Conservation (phyloP, 2,113 vertebrate genomes). For the Bos indicus region DNA sequence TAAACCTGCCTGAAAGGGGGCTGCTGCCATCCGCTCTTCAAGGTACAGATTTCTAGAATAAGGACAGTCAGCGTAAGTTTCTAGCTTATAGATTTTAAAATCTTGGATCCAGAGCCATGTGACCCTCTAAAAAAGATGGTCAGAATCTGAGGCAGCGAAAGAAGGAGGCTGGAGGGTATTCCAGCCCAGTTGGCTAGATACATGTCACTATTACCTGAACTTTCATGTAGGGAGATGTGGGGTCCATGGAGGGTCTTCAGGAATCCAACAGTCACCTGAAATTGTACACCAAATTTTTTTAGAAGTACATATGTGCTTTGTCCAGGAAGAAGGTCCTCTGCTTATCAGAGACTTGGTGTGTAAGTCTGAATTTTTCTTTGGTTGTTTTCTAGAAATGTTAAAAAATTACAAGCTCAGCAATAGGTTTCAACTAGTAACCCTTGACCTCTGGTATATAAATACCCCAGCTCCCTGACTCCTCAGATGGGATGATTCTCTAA, state of each 20-base stretch:
- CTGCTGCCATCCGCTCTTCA: neutral
- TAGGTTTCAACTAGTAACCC: neutral
- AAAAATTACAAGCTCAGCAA: neutral
- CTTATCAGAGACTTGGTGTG: neutral
- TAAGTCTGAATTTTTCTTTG: neutral
- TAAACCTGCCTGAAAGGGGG: neutral
- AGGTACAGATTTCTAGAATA: neutral
- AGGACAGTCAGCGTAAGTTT: neutral
- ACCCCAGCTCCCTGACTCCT: neutral
- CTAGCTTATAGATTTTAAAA: neutral
- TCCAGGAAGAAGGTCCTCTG: neutral
- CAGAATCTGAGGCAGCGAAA: neutral
- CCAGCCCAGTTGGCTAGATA: rapidly evolving
- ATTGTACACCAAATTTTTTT: neutral
- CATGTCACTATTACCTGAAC: neutral
- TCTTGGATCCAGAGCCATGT: neutral
- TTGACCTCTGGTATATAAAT: neutral
- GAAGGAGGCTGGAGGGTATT: neutral
- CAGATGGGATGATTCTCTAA: neutral
- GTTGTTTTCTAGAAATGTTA: neutral
- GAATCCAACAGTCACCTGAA: neutral
- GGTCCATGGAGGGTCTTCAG: neutral
- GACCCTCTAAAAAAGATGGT: neutral
- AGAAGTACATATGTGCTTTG: neutral
- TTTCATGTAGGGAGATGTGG: neutral